A percentile compares a stretch with the other conserved stretches of the same genome.
Conservation (phyloP, 2,113 vertebrate genomes). For the Coracopsis vasa region DNA sequence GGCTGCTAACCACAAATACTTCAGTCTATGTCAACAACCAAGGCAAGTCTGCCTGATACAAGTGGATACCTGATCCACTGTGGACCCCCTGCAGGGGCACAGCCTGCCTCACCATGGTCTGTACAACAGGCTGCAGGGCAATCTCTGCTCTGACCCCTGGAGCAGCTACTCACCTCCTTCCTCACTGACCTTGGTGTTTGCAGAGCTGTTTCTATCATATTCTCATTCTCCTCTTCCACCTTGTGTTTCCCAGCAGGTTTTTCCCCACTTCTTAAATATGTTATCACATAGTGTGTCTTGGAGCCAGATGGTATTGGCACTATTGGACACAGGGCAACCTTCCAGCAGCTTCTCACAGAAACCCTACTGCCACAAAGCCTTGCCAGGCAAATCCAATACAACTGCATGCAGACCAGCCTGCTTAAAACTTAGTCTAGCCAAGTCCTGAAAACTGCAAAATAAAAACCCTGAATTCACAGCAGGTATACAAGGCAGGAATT, state of each 20-base stretch:
- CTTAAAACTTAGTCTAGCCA: neutral
- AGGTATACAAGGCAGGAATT: neutral
- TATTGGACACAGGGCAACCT: neutral
- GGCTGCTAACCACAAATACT: neutral
- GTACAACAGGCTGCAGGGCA: neutral
- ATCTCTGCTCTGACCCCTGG: fast-evolving
- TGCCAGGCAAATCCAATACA: neutral
- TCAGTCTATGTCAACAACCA: neutral
- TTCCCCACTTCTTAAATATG: neutral
- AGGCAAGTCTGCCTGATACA: too few relatives aligned
- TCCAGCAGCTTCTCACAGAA: neutral
- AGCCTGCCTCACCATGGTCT: neutral
- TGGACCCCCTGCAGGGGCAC: neutral
- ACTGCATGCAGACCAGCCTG: neutral
- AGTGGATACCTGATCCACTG: fast-evolving
- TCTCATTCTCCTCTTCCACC: too few relatives aligned
- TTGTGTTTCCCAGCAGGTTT: neutral
- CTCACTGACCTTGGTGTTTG: neutral
- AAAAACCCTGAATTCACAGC: neutral
- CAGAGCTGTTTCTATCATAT: neutral
- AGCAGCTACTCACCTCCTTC: neutral
- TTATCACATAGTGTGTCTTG: neutral
- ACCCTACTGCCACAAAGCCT: neutral
- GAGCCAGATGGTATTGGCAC: fast-evolving
- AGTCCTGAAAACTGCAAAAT: neutral